These are phyloP conservation scores for Rhinoderma darwinii DNA, from an alignment of 2,113 vertebrate genomes.

Conservation along the genomic window DNA sequence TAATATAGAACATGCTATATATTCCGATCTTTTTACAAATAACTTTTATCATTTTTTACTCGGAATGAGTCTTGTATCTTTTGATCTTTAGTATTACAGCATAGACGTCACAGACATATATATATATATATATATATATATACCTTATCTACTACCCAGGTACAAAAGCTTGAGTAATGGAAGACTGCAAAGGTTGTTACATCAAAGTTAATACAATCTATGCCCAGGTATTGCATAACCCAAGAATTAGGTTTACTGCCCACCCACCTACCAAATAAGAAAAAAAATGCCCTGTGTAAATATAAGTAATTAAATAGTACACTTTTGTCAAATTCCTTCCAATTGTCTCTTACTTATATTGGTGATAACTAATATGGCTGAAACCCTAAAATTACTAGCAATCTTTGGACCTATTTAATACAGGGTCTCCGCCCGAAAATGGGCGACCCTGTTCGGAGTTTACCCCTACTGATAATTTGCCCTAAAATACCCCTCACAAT, in stretches of 20 bases:
- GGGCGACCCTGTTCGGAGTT: too few species aligned
- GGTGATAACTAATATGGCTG: too few species aligned
- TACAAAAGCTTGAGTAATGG: constrained; percentile 39
- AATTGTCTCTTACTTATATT: too few species aligned
- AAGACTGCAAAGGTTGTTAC: not conserved
- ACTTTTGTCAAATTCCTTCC: too few species aligned
- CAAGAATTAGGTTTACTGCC: not conserved
- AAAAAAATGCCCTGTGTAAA: too few species aligned
- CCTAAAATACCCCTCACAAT: too few species aligned
- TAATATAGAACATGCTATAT: not conserved
- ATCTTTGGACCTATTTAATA: too few species aligned
- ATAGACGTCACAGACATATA: constrained; percentile 30
- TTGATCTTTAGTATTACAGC: constrained; percentile 13
- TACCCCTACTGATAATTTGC: too few species aligned
- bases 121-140: not conserved
- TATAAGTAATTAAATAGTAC: too few species aligned
- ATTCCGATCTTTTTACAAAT: not conserved
- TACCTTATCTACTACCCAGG: constrained; percentile 25
- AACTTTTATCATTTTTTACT: constrained; percentile 9
- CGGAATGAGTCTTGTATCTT: constrained; percentile 15
- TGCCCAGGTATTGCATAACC: not conserved
- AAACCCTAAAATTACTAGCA: too few species aligned
- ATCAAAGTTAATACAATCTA: not conserved
- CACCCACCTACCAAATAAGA: too few species aligned
- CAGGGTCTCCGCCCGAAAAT: too few species aligned